phyloP scores from a whole-genome alignment of 1,140 invertebrate species.

The Eumaeus atala region DNA sequence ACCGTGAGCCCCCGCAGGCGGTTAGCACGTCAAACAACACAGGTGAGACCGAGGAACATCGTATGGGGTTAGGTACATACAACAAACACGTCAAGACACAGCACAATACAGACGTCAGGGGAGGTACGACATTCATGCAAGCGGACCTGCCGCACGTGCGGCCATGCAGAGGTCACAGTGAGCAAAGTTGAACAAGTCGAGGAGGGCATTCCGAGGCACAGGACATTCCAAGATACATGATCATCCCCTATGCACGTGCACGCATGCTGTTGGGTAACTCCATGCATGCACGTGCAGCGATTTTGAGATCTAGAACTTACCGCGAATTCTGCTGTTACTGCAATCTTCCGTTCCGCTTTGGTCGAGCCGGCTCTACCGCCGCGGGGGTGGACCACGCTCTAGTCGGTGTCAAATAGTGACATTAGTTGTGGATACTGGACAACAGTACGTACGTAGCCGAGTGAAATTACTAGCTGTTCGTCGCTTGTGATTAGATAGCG shows the following conservation, averaged over 20 bases:
- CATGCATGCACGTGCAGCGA: constrained; percentile 65
- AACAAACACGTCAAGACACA: constrained; percentile 71
- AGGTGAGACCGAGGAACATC: constrained; percentile 51
- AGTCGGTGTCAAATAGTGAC: constrained; percentile 42
- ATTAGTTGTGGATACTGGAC: constrained; percentile 13
- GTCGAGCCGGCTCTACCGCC: constrained; percentile 22
- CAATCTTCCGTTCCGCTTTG: constrained; percentile 23
- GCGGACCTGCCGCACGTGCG: constrained; percentile 56
- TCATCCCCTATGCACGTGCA: constrained; percentile 73
- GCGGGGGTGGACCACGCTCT: constrained; percentile 36
- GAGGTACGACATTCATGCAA: constrained; percentile 55
- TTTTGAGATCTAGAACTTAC: constrained; percentile 76
- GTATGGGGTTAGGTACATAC: constrained; percentile 48
- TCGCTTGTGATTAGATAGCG: no score
- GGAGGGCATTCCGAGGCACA: constrained; percentile 76
- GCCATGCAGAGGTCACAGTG: constrained; percentile 67
- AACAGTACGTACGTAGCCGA: no score
- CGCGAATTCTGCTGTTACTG: constrained; percentile 29
- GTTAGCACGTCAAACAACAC: constrained; percentile 42
- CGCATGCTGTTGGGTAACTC: constrained; percentile 35
- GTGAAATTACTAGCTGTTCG: no score
- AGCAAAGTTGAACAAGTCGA: constrained; percentile 65
- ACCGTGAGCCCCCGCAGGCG: constrained; percentile 46
- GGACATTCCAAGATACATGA: constrained; percentile 77
- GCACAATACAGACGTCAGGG: constrained; percentile 57